Base-by-base conservation (phyloP, 1,140 invertebrate species). In the Laupala kohalensis region DNA sequence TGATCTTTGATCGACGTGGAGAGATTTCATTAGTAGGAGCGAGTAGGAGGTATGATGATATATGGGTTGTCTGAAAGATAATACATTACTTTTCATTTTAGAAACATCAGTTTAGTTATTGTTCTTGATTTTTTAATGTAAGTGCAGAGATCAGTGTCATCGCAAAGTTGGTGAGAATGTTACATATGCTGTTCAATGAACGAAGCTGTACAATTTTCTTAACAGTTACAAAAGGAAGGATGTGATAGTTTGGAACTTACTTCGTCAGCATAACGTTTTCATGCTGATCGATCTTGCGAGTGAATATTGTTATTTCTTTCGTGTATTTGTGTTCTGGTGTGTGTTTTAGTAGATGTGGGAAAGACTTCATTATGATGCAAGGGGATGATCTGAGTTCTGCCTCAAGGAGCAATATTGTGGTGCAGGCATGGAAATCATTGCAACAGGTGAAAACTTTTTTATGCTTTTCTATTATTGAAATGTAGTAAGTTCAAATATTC, bases 381-480 rank as follows among this genome's bases (percentile, higher is more conserved):
- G 67, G 67, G 63, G 63, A 29, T 65, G 28, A 64, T 71, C n/a
- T 29, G 63, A 25, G 69, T 30, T 71, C 65, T 15, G 71, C n/a
- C 27, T 73, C 72, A 9, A 65, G 63, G 29, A 63, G 67, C 15
- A 73, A 73, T 62, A 27, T 66, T n/a, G 24, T 73, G 19, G 69
- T 64, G 9, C 30, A 63, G 28, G 72, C 72, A 26, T 73, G 72
- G 72, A 73, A 73, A 70, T 23, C 69, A 3, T 30, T 73, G 29
- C 67, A 70, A 25, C 72, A 73, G 72, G 71, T 72, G 65, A 28
- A 62, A 65, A 28, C 27, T 24, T 30, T 27, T 65, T 6, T 64
- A 2, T 71, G n/a, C n/a, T n/a, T n/a, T n/a, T n/a, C n/a, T n/a
- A n/a, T n/a, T n/a, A n/a, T n/a, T n/a, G n/a, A n/a, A n/a, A n/a